Evolutionary conservation across 1,140 invertebrate genomes (phyloP), one percentile per base, ranked within the genome.

Genomic region (Heterodera schachtii): DNA sequence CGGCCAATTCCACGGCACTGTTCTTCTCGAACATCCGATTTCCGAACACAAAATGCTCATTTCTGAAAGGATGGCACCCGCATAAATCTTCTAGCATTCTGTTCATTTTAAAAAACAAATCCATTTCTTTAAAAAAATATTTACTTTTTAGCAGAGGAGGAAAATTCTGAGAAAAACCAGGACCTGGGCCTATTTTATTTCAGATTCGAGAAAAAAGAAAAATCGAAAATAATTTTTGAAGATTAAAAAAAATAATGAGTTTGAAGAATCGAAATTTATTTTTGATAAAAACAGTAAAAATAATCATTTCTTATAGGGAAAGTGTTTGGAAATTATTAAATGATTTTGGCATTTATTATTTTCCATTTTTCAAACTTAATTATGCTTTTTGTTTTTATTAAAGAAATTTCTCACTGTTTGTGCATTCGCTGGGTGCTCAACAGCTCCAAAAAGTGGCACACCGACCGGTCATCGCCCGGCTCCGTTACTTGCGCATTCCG

Each of bases 391-490:
- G 1, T 31, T 31, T 31, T 31, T 31, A 31, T 31, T 31, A 31
- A 31, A 1, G 31, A 31, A 31, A 31, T 31, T 31, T 31, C 21
- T 71, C 64, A 66, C 64, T 44, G 70, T 9, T 78, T 44, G 9
- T 64, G 66, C 76, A 78, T 66, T 66, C 31, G 11, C 46, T 82
- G 81, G 2, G 79, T 73, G 47, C 49, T 73, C 31, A 82, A 21
- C 47, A 82, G 60, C 44, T 82, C 81, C 47, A 82, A 21, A 44
- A 82, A 82, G 3, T 82, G 81, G 44, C 74, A 73, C 69, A 78
- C 77, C 19, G 77, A 69, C 0, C 81, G 81, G 31, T 82, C 75
- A 3, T 57, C 78, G 7, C 44, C 47, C 3, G 66, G 47, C 66
- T 49, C 60, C 11, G 60, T 21, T 3, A 47, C 43, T 1, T 64